Base-by-base conservation (phyloP, 1,140 invertebrate genomes). In the Brachionus calyciflorus region DNA sequence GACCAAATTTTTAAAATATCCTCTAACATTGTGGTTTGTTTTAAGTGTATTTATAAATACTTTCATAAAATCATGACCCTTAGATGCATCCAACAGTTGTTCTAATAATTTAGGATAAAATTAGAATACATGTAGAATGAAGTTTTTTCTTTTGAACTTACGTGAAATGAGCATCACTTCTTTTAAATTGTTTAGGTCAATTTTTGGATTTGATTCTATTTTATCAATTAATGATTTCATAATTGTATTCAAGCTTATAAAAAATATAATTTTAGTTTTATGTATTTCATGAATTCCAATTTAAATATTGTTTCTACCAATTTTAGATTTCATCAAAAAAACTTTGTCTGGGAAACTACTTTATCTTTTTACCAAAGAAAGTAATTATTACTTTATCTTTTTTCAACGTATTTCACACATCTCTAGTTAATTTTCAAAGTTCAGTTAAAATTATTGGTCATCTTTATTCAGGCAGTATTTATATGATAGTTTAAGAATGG, bases 21-120 rank as follows among this genome's bases (percentile, higher is more conserved):
- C 44, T 65, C 60, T 65, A 24, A 65, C 33, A 46, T 65, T 65
- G 40, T 65, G 60, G n/a, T 65, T 65, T 24, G 60, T 65, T 65
- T 65, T 65, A 17, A 65, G 24, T 9, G 19, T 24, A n/a, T 46
- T 65, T n/a, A 65, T 12, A 21, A 65, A 65, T 24, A 44, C 37
- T 65, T 65, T 65, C 60, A 65, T 65, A 26, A 65, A 65, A 9
- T 65, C 60, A n/a, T 65, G 60, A 26, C 60, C 60, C 17, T 65
- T 65, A 1, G 60, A 44, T 21, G 33, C 19, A n/a, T 65, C 60
- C 40, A 65, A 65, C 21, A 65, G 24, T 19, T 65, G 60, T 19
- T 65, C 60, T 65, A 10, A 21, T 44, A 46, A 12, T 24, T 44
- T 1, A 28, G 9, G 10, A 26, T 14, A 40, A n/a, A 5, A 9